Evolutionary conservation across 92 coral and sea anemone species (phyloP), one percentile per base, ranked within the genome.

Genomic region (Blastomussa wellsi): DNA sequence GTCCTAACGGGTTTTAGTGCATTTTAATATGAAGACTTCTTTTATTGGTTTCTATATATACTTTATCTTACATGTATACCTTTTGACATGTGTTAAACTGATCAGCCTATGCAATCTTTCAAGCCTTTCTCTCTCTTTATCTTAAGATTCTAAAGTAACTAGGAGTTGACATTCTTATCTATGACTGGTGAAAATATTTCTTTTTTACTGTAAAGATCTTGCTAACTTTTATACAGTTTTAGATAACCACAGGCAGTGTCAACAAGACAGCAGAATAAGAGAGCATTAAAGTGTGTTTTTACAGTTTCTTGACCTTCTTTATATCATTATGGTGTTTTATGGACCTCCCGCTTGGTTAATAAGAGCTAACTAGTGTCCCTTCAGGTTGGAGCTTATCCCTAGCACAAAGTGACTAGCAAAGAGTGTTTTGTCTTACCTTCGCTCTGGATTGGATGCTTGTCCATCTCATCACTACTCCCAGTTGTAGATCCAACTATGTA

Each of bases 151-250:
- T 24, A 76, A 51, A 31, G 28, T n/a, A n/a, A n/a, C n/a, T n/a
- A n/a, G 20, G 44, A 76, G 52, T 36, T 37, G 12, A 29, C 41
- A 6, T 57, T 8, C 65, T 15, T 8, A 9, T 33, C 31, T 52
- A 2, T 33, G 17, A 28, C 2, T 24, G 9, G 28, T 31, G 26
- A 33, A 33, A 44, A 51, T 19, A 52, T 76, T 41, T 62, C 48
- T 51, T 79, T 37, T 38, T n/a, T 26, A n/a, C 64, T 37, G n/a
- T 28, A 36, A 24, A 79, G 35, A 57, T 38, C 48, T 17, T 77
- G 33, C 17, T n/a, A 79, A 39, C 73, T 79, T 79, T 79, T 79
- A 79, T 39, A 79, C 83, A 52, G 66, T 64, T 79, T 62, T 28
- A 37, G 64, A 79, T 26, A 60, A 29, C 57, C n/a, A 36, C 47